Evolutionary conservation across 2,797 vertebrate species (phyloP), one percentile per base, ranked within the genome.

Genomic region (Neosilurus hyrtlii): DNA sequence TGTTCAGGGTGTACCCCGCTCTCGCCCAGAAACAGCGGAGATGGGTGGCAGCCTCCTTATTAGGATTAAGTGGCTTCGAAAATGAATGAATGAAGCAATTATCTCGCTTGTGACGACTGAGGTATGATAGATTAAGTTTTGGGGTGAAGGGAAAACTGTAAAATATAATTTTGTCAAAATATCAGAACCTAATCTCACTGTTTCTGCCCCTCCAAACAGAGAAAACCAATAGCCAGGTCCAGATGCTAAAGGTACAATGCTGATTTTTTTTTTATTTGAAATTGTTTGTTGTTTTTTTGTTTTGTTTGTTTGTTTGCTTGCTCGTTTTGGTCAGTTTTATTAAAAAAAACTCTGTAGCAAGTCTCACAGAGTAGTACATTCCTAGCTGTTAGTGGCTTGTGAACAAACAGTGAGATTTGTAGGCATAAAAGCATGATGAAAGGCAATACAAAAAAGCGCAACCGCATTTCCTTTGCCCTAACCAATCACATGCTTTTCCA

Each of bases 141-240:
- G 22, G 43, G 24, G 1, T 78, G 15, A 24, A 9, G 6, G 9
- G 4, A 52, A 30, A 65, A 35, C 16, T 30, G 37, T n/a, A n/a
- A 77, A 62, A 51, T 77, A 62, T 26, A 4, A 20, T 52, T 65
- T 78, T 14, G 30, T 10, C 73, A 37, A 59, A 76, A 11, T 14
- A 2, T 76, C 56, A 4, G 70, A 84, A 26, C 22, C 67, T 56
- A 71, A 77, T 82, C 73, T 71, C 49, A 82, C 54, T 73, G 37
- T 87, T 62, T 61, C 72, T 63, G 71, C 66, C 52, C 22, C 9
- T 80, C 82, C 63, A 84, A 81, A 84, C 67, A 43, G 51, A 81
- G 54, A 57, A 78, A 87, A 80, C 83, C 59, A 86, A 61, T 10
- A 65, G 70, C n/a, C 51, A 9, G 73, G 61, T 20, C 20, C 65